A percentile compares a stretch with the other conserved stretches of the same genome.
Conservation (phyloP, 2,797 vertebrate genomes). For the Syngnathus rostellatus region DNA sequence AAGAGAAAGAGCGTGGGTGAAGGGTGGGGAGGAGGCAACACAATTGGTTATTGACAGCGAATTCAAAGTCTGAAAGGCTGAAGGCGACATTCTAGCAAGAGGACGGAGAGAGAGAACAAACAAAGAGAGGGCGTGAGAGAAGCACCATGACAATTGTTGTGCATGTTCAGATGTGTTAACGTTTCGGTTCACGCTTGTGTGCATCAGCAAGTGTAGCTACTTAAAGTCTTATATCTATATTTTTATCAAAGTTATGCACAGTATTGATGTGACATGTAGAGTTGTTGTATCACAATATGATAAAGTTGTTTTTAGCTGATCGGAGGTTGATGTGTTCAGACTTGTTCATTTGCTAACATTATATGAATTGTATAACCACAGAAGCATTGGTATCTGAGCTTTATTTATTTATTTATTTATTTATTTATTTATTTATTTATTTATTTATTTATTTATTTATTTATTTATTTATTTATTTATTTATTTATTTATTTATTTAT, state of each 20-base stretch:
- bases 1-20: conserved; percentile 55
- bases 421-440: too few relatives aligned
- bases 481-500: too few relatives aligned
- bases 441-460: too few relatives aligned
- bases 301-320: background rate
- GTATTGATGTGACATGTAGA: background rate
- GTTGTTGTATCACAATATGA: too few relatives aligned
- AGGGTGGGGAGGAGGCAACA: conserved; percentile 55
- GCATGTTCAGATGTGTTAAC: conserved; percentile 27
- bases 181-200: conserved; percentile 22
- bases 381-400: background rate
- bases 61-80: conserved; percentile 68
- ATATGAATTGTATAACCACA: background rate
- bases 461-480: too few relatives aligned
- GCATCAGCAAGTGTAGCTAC: conserved; percentile 13
- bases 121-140: conserved; percentile 23
- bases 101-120: conserved; percentile 22
- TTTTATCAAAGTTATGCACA: background rate
- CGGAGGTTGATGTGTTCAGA: background rate
- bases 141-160: conserved; percentile 14
- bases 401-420: background rate
- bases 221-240: background rate
- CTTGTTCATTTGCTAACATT: background rate
- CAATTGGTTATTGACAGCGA: conserved; percentile 77
- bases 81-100: conserved; percentile 57